Conservation (phyloP, 92 coral and sea anemone genomes). For the Porites rus region DNA sequence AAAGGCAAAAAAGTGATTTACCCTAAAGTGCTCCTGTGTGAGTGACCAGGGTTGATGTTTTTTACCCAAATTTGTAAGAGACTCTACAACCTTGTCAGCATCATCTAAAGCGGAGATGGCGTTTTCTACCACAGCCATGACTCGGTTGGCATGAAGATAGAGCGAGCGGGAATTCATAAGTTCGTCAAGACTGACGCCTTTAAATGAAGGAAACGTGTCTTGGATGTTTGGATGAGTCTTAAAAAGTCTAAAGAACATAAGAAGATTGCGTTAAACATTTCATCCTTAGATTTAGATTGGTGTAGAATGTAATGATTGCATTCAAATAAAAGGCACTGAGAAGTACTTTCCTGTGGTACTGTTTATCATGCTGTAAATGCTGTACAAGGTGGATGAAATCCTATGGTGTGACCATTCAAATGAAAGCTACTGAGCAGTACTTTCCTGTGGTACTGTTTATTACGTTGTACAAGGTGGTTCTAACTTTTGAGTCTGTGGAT, state of each 20-base stretch:
- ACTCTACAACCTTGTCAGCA: constrained; percentile 42
- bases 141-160: constrained; percentile 80
- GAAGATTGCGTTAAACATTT: neutral
- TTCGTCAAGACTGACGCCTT: constrained; percentile 74
- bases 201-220: constrained; percentile 77
- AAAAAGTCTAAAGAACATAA: constrained; percentile 51
- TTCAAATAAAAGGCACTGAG: no score
- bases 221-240: constrained; percentile 76
- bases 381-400: no score
- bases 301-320: neutral
- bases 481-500: no score
- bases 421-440: no score
- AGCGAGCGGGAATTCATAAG: constrained; percentile 78
- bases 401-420: no score
- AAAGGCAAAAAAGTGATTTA: neutral
- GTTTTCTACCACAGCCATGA: constrained; percentile 69
- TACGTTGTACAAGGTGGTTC: no score
- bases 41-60: constrained; percentile 71
- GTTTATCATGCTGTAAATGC: no score
- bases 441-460: no score
- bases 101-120: constrained; percentile 71
- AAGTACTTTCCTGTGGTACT: no score
- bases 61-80: constrained; percentile 61
- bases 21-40: constrained; percentile 67
- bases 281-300: neutral